phyloP scores from a whole-genome alignment of 2,888 invertebrate species.

The Caenorhabditis drosophilae region DNA sequence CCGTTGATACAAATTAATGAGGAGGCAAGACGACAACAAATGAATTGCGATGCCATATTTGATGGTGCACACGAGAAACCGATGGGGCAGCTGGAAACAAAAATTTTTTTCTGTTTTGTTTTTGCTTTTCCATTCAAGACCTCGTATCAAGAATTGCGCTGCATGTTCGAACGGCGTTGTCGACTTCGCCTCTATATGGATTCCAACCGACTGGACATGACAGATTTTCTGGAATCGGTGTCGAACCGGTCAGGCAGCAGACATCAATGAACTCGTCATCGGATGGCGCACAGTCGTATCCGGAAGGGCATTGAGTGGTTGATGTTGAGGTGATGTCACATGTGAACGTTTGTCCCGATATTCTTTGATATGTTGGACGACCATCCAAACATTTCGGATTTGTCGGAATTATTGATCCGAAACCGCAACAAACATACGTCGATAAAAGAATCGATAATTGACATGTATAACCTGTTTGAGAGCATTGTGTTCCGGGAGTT shows the following conservation, averaged over 20 bases:
- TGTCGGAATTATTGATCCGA: constrained; percentile 12
- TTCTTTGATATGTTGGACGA: constrained; percentile 59
- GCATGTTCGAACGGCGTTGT: constrained; percentile 37
- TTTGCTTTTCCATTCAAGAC: constrained; percentile 6
- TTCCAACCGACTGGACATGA: constrained; percentile 58
- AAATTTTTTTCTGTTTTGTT: background rate
- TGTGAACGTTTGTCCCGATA: constrained; percentile 53
- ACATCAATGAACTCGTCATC: constrained; percentile 51
- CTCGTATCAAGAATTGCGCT: constrained; percentile 40
- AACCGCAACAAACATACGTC: constrained; percentile 64
- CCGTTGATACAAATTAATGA: constrained; percentile 50
- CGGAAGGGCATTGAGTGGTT: constrained; percentile 56
- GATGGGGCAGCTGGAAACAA: constrained; percentile 42
- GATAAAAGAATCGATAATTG: constrained; percentile 55
- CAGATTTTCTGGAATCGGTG: constrained; percentile 29
- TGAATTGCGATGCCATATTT: constrained; percentile 36
- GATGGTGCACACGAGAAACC: constrained; percentile 57
- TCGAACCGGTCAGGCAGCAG: constrained; percentile 55
- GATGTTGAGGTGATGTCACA: constrained; percentile 33
- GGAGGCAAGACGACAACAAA: constrained; percentile 63
- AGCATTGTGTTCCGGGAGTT: constrained; percentile 58
- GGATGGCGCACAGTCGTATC: constrained; percentile 60
- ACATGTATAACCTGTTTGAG: constrained; percentile 56
- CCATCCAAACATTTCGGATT: constrained; percentile 61
- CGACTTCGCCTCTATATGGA: constrained; percentile 42